These are phyloP conservation scores for Cetoscarus ocellatus DNA, from an alignment of 2,797 vertebrate genomes.

Conservation along the genomic window DNA sequence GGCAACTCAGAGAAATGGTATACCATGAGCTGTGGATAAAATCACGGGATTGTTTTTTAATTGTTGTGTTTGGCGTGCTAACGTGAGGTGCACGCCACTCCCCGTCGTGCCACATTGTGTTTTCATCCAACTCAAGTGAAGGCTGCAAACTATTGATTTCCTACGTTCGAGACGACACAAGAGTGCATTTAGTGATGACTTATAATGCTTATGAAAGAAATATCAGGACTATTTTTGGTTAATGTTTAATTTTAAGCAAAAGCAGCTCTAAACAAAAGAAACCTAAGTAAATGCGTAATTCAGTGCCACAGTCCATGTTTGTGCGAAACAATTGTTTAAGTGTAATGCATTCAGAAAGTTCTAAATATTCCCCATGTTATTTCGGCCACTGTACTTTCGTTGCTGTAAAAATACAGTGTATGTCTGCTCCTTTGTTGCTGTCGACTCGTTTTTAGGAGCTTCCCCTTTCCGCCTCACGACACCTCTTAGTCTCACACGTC, in stretches of 20 bases:
- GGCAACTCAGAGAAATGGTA: too few relatives aligned
- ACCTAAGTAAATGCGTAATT: slow-evolving; percentile 17
- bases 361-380: background rate
- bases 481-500: slow-evolving; percentile 20
- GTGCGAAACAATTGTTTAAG: too few relatives aligned
- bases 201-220: rapidly evolving
- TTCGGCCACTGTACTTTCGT: background rate
- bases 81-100: slow-evolving; percentile 71
- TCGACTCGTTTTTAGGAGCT: slow-evolving; percentile 12
- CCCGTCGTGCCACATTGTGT: slow-evolving; percentile 59
- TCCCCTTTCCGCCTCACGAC: slow-evolving; percentile 52
- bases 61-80: slow-evolving; percentile 67
- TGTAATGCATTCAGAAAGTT: rapidly evolving
- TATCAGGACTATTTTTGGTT: background rate
- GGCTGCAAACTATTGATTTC: background rate
- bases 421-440: slow-evolving; percentile 15
- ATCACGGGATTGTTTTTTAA: slow-evolving; percentile 26
- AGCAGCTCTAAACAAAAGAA: slow-evolving; percentile 18
- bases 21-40: background rate
- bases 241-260: background rate
- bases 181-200: background rate
- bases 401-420: background rate
- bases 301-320: background rate
- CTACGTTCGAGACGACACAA: background rate
- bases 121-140: slow-evolving; percentile 9